phyloP scores from a whole-genome alignment of 2,888 invertebrate species.

The Atrina japonica region DNA sequence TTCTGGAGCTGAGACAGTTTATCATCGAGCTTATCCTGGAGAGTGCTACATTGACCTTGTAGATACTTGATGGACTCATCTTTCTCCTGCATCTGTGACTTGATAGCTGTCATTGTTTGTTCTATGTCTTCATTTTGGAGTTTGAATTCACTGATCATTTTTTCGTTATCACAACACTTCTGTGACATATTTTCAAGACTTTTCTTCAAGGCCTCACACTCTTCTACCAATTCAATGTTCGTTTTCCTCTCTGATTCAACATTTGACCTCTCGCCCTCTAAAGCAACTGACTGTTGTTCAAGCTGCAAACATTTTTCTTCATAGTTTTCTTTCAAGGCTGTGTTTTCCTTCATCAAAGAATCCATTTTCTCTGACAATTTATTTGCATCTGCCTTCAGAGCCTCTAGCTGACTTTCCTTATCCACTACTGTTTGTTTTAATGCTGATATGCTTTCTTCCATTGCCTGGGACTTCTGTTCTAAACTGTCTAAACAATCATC shows the following conservation, averaged over 20 bases:
- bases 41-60: slow-evolving; percentile 28
- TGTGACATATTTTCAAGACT: slow-evolving; percentile 14
- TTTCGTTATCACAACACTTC: slow-evolving; percentile 18
- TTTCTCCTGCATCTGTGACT: slow-evolving; percentile 38
- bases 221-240: slow-evolving; percentile 21
- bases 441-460: slow-evolving; percentile 36
- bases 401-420: slow-evolving; percentile 28
- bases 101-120: slow-evolving; percentile 29
- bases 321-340: slow-evolving; percentile 20
- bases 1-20: slow-evolving; percentile 19
- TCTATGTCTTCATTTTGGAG: slow-evolving; percentile 40
- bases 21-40: slow-evolving; percentile 35
- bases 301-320: slow-evolving; percentile 30
- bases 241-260: slow-evolving; percentile 31
- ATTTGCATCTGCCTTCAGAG: slow-evolving; percentile 34
- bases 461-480: slow-evolving; percentile 24
- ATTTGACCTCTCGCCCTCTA: slow-evolving; percentile 9
- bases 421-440: slow-evolving; percentile 30
- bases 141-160: not conserved
- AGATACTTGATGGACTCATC: slow-evolving; percentile 17
- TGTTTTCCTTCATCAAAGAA: slow-evolving; percentile 22
- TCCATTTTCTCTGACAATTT: slow-evolving; percentile 33
- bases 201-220: slow-evolving; percentile 33
- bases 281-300: slow-evolving; percentile 36
- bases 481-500: slow-evolving; percentile 38